Evolutionary conservation across 2,888 invertebrate species (phyloP).

Genomic region (Trachelus iudaicus): DNA sequence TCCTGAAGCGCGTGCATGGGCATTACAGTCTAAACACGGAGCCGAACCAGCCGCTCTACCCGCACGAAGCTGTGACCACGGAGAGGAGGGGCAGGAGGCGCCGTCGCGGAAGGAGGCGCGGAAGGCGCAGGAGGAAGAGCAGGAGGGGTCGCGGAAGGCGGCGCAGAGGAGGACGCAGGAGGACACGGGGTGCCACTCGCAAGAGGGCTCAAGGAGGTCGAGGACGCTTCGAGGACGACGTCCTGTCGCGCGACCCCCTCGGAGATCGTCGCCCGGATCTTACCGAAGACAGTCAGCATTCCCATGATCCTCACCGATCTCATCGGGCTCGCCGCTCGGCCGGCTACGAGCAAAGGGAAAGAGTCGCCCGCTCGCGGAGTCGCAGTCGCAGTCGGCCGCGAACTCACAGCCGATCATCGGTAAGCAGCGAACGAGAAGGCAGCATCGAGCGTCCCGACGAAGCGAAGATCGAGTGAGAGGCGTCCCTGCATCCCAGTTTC

Average conservation of each 20-base stretch:
- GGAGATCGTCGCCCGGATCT: neutral
- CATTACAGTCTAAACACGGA: conserved; percentile 49
- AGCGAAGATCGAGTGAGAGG: conserved; percentile 7
- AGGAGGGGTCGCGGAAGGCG: conserved; percentile 8
- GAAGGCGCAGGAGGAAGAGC: conserved; percentile 16
- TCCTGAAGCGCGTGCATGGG: conserved; percentile 44
- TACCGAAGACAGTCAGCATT: too few relatives aligned
- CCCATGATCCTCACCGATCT: neutral
- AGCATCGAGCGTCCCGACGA: conserved; percentile 26
- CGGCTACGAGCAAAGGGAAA: conserved; percentile 26
- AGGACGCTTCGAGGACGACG: conserved; percentile 14
- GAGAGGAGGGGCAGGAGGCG: conserved; percentile 18
- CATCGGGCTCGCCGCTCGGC: conserved; percentile 6
- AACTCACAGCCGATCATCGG: conserved; percentile 42
- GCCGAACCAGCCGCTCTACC: neutral
- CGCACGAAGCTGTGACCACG: neutral
- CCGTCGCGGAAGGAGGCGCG: conserved; percentile 17
- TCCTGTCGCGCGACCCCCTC: conserved; percentile 16
- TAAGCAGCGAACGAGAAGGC: conserved; percentile 43
- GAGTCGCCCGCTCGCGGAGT: conserved; percentile 24
- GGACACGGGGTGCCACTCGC: conserved; percentile 22
- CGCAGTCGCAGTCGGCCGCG: conserved; percentile 31
- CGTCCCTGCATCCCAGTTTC: neutral
- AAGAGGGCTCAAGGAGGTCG: neutral
- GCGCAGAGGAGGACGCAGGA: conserved; percentile 10